Conservation (phyloP, 2,797 vertebrate species). For the Helicolenus hilgendorfi region DNA sequence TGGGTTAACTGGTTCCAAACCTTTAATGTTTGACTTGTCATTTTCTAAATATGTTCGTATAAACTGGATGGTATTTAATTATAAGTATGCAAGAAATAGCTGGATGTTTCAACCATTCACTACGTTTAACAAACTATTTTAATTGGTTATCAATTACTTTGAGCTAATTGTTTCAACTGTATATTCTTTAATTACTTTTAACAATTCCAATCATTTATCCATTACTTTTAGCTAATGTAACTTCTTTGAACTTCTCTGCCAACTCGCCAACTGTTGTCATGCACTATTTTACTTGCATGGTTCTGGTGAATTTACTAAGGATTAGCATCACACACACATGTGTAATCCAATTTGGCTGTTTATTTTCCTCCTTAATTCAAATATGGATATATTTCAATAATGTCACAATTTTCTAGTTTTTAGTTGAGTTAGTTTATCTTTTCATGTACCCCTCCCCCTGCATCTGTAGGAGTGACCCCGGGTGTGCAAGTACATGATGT, state of each 20-base stretch:
- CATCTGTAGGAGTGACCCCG: fast-evolving
- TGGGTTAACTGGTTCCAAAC: neutral
- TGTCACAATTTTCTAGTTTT: neutral
- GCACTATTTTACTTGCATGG: neutral
- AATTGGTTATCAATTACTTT: neutral
- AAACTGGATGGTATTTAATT: neutral
- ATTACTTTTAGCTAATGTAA: neutral
- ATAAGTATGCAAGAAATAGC: neutral
- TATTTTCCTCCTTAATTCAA: too few relatives aligned
- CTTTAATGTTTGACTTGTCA: neutral
- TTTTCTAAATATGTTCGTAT: neutral
- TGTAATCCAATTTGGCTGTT: too few relatives aligned
- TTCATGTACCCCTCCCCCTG: too few relatives aligned
- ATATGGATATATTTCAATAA: neutral
- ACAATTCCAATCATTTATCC: neutral
- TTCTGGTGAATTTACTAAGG: neutral
- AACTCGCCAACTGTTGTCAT: neutral
- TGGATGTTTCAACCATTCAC: neutral
- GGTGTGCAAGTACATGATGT: too few relatives aligned
- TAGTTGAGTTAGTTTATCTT: neutral
- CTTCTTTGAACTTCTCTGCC: neutral
- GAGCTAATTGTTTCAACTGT: neutral
- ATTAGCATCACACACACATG: neutral
- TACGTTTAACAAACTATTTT: neutral
- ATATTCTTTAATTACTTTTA: neutral